phyloP scores from a whole-genome alignment of 2,888 invertebrate species.

The Drosophila paranaensis region DNA sequence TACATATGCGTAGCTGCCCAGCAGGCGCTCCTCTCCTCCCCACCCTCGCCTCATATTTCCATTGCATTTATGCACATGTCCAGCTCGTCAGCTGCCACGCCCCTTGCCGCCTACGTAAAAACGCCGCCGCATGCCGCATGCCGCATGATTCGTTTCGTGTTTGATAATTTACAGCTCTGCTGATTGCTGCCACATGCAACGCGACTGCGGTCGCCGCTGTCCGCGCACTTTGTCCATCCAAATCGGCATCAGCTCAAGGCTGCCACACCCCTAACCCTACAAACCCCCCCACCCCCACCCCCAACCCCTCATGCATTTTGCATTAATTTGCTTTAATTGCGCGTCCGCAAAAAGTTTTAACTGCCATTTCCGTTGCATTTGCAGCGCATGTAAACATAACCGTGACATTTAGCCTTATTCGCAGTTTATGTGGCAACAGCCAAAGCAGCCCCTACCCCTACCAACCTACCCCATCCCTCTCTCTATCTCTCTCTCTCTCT shows the following conservation, averaged over 20 bases:
- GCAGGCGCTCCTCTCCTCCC: not conserved
- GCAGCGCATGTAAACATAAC: constrained; percentile 82
- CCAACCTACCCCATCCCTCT: not conserved
- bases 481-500: too few species aligned
- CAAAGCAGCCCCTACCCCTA: not conserved
- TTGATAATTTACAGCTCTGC: constrained; percentile 69
- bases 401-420: constrained; percentile 81
- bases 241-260: constrained; percentile 30
- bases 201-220: constrained; percentile 9
- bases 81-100: constrained; percentile 5
- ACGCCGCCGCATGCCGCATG: constrained; percentile 13
- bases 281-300: not conserved
- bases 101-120: not conserved
- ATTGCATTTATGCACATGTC: constrained; percentile 17
- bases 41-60: not conserved
- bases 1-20: constrained; percentile 11
- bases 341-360: constrained; percentile 58
- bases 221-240: constrained; percentile 4
- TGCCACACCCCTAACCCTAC: constrained; percentile 8
- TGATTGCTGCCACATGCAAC: constrained; percentile 61
- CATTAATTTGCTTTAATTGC: constrained; percentile 74
- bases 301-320: constrained; percentile 39
- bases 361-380: constrained; percentile 74
- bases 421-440: constrained; percentile 52
- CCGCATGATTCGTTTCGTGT: constrained; percentile 56